Percentiles rank a stretch among this genome's conserved stretches.
These are phyloP conservation scores for Dryobota labecula DNA, from an alignment of 2,888 invertebrate genomes.

Conservation along the genomic window DNA sequence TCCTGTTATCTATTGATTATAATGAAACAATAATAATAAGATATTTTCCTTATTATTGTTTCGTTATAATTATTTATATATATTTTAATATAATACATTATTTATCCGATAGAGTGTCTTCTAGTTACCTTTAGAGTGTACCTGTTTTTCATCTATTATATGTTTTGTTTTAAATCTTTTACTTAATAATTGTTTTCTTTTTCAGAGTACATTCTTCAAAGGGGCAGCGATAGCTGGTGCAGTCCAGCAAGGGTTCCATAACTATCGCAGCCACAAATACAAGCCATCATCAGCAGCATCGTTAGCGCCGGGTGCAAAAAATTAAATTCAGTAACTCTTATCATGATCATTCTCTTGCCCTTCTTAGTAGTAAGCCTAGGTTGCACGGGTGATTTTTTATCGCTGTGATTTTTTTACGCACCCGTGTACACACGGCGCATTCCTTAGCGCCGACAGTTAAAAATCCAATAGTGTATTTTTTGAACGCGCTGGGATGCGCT, in stretches of 20 bases:
- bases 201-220: constrained; percentile 74
- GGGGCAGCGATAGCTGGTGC: constrained; percentile 72
- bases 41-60: no score
- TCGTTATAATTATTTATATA: no score
- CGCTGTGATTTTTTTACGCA: no score
- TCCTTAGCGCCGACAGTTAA: not conserved
- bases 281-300: constrained; percentile 49
- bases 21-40: no score
- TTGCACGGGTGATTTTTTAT: not conserved
- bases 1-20: no score
- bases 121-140: no score
- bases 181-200: not conserved
- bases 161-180: no score
- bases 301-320: constrained; percentile 22
- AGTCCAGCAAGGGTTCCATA: constrained; percentile 71
- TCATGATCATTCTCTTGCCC: not conserved
- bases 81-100: no score
- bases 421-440: no score
- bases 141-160: not conserved
- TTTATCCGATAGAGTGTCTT: no score
- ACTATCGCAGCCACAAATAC: constrained; percentile 63
- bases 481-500: not conserved
- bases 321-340: constrained; percentile 32
- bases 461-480: not conserved
- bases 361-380: not conserved